Evolutionary conservation across 2,113 vertebrate species (phyloP).

Genomic region (Actenoides lindsayi): DNA sequence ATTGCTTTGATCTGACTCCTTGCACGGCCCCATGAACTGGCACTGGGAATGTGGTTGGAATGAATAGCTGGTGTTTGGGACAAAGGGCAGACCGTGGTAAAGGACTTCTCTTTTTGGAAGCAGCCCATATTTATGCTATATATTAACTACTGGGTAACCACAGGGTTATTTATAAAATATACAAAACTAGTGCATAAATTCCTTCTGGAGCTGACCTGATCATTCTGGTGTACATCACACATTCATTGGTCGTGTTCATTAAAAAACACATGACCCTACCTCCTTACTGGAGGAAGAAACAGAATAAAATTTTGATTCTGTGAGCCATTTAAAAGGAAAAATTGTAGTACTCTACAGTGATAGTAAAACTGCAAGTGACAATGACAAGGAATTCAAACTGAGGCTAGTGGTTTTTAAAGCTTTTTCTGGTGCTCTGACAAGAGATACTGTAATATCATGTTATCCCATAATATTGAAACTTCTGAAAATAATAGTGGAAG

Average conservation of each 20-base stretch:
- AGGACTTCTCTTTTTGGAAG: neutral
- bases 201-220: neutral
- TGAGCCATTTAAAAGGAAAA: neutral
- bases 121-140: neutral
- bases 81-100: neutral
- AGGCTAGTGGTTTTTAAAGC: neutral
- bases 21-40: neutral
- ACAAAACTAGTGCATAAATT: neutral
- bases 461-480: neutral
- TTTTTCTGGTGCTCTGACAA: conserved; percentile 9
- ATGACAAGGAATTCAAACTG: neutral
- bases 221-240: neutral
- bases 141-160: neutral
- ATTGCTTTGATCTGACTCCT: neutral
- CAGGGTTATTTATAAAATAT: neutral
- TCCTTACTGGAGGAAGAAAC: neutral
- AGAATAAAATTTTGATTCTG: neutral
- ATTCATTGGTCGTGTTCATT: neutral
- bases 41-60: neutral
- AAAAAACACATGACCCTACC: neutral
- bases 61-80: neutral
- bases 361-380: neutral
- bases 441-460: neutral
- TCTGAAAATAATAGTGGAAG: neutral
- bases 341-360: neutral